A percentile compares a stretch with the other conserved stretches of the same genome.
Evolutionary conservation across 2,113 vertebrate species (phyloP).

Genomic region (Rhinopomastus cyanomelas): DNA sequence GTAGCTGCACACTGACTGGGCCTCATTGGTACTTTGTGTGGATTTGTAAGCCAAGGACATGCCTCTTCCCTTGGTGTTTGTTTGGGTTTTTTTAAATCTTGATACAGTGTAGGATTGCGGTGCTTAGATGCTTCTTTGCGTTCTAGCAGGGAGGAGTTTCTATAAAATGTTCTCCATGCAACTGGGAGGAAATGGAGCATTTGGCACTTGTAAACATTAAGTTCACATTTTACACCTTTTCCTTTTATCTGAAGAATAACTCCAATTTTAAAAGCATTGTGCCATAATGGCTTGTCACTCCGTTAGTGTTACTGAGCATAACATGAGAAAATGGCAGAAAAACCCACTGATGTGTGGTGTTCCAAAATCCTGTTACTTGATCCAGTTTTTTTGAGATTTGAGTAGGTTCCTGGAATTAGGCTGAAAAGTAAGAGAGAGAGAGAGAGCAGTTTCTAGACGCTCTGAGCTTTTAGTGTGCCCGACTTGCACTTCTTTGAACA

Average conservation of each 20-base stretch:
- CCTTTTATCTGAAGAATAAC: neutral
- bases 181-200: neutral
- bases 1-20: neutral
- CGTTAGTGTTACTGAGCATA: neutral
- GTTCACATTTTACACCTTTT: neutral
- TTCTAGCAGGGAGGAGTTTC: constrained; percentile 15
- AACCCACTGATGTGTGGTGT: neutral
- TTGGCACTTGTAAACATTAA: neutral
- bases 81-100: neutral
- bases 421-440: neutral
- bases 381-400: neutral
- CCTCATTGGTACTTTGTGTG: neutral
- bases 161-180: neutral
- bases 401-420: neutral
- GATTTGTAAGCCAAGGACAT: neutral
- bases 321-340: neutral
- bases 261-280: neutral
- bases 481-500: neutral
- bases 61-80: neutral
- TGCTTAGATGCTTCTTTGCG: neutral
- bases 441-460: neutral
- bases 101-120: constrained; percentile 16
- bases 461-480: neutral
- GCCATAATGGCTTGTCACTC: neutral
- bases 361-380: neutral